Base-by-base conservation (phyloP, 2,797 vertebrate species). In the Cyprinodon diabolis region DNA sequence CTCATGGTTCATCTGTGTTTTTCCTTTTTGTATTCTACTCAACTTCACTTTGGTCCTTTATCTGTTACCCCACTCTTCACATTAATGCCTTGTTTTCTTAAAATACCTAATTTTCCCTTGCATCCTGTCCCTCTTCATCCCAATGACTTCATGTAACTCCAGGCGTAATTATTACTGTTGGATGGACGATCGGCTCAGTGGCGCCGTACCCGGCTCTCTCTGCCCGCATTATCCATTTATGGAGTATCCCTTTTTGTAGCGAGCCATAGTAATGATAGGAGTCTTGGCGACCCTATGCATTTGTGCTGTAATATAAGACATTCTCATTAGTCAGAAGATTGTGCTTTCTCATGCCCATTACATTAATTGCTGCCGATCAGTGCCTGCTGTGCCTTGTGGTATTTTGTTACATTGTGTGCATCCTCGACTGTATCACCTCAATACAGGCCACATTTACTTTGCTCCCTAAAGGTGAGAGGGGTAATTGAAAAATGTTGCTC, bases 341-440 rank as follows among this genome's bases (percentile, higher is more conserved):
- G 76, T 71, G 76, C 84, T 81, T 75, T 88, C 88, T 88, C 84
- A 86, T 91, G 92, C 93, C 92, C 93, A 93, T 94, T 94, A 92
- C 92, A 93, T 93, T 95, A 94, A 95, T 94, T 95, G 90, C 90
- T 86, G 85, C 90, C 90, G 87, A 90, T 92, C 83, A 86, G 80
- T 86, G 86, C 84, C 86, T 86, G 80, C 85, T 76, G 25, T 90
- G 77, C 86, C 85, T 85, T 78, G 74, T 83, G 49, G 86, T 92
- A 79, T 91, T 91, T 78, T 73, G 88, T 92, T 93, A 91, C 92
- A 84, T 81, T 30, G 84, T 74, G 58, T 69, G 77, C 80, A 76
- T 87, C 73, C 66, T 66, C 72, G 60, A 84, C 83, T 54, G 69
- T 71, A 84, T 85, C 86, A 72, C 80, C 80, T 82, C 81, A 78